Evolutionary conservation across 2,888 invertebrate genomes (phyloP), one percentile per base, ranked within the genome.

Genomic region (Oegoconia quadripuncta): DNA sequence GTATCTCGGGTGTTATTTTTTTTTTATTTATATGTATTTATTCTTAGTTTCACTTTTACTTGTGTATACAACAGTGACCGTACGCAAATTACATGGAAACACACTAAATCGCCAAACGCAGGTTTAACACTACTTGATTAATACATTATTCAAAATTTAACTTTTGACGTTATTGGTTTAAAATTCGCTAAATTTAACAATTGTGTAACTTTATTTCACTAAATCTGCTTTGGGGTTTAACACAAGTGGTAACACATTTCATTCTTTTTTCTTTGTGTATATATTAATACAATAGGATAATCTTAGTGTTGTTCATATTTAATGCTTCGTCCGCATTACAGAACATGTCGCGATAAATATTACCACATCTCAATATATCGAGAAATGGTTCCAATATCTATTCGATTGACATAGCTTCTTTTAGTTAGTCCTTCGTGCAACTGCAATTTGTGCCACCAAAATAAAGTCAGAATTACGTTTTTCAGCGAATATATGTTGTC

Each of bases 211-310:
- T 8, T 12, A 33, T 36, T 52, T 65, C 52, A 59, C 53, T 54
- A 55, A 71, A 66, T 65, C 67, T 69, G 68, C 67, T 69, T 73
- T 71, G 67, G 61, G 59, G 44, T 50, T n/a, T n/a, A 58, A 59
- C 52, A 54, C 41, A 41, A 45, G 45, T 41, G 49, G 34, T 39
- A 35, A 44, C 35, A 34, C 26, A 18, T 26, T 17, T 23, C 37
- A 13, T 22, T 18, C 15, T 6, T 25, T 31, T 17, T 34, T 32
- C 20, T 15, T 14, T 8, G 8, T 29, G 29, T 13, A 29, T 9
- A 15, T 15, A 11, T 27, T 27, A 14, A n/a, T n/a, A n/a, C n/a
- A n/a, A n/a, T n/a, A n/a, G n/a, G n/a, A n/a, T n/a, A n/a, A n/a
- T n/a, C n/a, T n/a, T n/a, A n/a, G n/a, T n/a, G n/a, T n/a, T n/a